phyloP scores from a whole-genome alignment of 2,113 vertebrate species.

The Nerophis lumbriciformis region DNA sequence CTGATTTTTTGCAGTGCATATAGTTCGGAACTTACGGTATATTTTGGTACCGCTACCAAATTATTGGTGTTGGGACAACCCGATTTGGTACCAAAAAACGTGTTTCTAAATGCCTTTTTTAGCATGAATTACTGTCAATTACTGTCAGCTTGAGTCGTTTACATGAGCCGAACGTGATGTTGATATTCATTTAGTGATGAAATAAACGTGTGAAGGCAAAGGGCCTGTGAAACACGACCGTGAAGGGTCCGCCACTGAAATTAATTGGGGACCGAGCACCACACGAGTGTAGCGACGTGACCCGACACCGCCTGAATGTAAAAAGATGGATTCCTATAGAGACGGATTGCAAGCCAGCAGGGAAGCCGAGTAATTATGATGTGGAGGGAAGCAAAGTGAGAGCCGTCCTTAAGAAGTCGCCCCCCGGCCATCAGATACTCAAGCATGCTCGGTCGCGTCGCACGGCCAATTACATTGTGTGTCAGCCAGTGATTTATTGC shows the following conservation, averaged over 20 bases:
- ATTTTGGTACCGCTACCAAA: too few relatives aligned
- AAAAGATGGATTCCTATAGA: conserved; percentile 55
- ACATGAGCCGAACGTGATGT: conserved; percentile 12
- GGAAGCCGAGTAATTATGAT: conserved; percentile 69
- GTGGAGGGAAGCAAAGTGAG: conserved; percentile 54
- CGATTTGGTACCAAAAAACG: conserved; percentile 7
- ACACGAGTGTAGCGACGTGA: conserved; percentile 5
- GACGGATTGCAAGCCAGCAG: conserved; percentile 53
- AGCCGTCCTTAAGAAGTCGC: conserved; percentile 50
- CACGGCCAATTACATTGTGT: conserved; percentile 58
- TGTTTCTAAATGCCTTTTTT: conserved; percentile 16
- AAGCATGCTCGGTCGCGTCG: conserved; percentile 49
- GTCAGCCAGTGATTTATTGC: conserved; percentile 64
- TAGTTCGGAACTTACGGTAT: too few relatives aligned
- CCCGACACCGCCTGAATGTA: conserved; percentile 31
- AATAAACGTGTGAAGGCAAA: conserved; percentile 34
- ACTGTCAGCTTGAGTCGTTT: conserved; percentile 17
- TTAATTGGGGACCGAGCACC: conserved; percentile 47
- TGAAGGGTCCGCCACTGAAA: conserved; percentile 34
- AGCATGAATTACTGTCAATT: conserved; percentile 47
- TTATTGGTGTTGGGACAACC: too few relatives aligned
- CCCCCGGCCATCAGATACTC: conserved; percentile 52
- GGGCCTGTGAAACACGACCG: conserved; percentile 26
- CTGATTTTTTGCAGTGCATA: too few relatives aligned
- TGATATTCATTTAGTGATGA: conserved; percentile 30